Percentiles rank a stretch among this genome's conserved stretches.
Evolutionary conservation across 2,797 vertebrate genomes (phyloP).

Genomic region (Otus scops): DNA sequence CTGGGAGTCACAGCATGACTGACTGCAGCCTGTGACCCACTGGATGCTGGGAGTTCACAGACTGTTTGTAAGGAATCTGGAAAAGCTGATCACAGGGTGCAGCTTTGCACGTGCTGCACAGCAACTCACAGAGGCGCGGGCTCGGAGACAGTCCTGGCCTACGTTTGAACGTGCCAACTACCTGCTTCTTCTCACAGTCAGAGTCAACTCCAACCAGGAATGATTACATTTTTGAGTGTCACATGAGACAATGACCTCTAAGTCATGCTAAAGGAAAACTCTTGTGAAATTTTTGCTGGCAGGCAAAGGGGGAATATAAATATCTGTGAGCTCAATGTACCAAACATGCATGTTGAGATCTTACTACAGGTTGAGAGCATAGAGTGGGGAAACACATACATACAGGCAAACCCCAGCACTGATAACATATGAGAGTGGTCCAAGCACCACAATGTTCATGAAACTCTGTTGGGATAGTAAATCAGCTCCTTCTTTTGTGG

Average conservation of each 20-base stretch:
- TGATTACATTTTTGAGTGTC: slow-evolving; percentile 21
- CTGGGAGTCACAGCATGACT: background rate
- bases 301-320: background rate
- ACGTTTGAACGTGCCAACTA: background rate
- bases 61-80: background rate
- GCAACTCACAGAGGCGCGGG: background rate
- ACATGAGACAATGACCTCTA: background rate
- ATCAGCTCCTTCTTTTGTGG: background rate
- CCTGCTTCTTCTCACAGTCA: background rate
- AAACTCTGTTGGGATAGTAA: background rate
- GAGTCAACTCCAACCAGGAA: background rate
- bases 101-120: background rate
- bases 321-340: background rate
- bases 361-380: background rate
- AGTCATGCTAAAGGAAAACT: background rate
- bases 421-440: background rate
- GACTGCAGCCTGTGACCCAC: background rate
- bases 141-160: background rate
- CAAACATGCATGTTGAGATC: background rate
- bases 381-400: background rate
- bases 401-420: background rate
- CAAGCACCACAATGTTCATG: background rate
- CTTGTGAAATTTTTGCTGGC: slow-evolving; percentile 6
- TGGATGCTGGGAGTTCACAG: background rate
- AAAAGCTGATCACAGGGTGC: background rate